Conservation (phyloP, 2,888 invertebrate species). For the Ichneumon xanthorius region DNA sequence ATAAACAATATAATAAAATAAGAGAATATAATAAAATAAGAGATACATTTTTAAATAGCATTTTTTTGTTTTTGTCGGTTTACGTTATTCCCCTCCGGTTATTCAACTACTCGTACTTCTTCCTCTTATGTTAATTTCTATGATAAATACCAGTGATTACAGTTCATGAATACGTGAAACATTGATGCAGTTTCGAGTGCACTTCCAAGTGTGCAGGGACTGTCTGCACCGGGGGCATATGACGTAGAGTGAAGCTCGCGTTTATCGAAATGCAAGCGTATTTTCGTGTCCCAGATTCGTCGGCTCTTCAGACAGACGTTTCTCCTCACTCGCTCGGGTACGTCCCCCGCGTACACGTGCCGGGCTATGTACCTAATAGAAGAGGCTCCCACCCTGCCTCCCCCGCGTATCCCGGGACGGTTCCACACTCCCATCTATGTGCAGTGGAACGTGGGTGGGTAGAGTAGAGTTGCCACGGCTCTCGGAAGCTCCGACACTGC, state of each 20-base stretch:
- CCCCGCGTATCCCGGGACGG: neutral
- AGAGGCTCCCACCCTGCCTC: constrained; percentile 35
- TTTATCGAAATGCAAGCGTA: constrained; percentile 58
- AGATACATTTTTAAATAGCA: no score
- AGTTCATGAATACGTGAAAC: neutral
- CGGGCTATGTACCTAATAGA: constrained; percentile 39
- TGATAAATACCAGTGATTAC: neutral
- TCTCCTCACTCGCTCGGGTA: constrained; percentile 28
- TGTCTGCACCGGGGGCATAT: constrained; percentile 5
- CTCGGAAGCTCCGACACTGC: constrained; percentile 18
- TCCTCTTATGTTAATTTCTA: no score
- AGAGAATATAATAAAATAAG: no score
- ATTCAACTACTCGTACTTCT: no score
- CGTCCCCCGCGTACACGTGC: constrained; percentile 37
- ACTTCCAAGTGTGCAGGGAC: neutral
- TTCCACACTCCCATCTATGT: constrained; percentile 28
- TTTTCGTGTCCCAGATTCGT: constrained; percentile 63
- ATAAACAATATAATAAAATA: no score
- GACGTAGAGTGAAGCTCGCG: constrained; percentile 46
- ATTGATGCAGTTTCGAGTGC: neutral
- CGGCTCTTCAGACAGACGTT: constrained; percentile 6
- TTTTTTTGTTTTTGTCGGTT: no score
- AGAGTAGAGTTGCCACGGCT: constrained; percentile 30
- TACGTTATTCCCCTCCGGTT: no score
- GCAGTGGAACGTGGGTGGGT: constrained; percentile 54